Percentiles rank a stretch among this genome's conserved stretches.
phyloP scores from a whole-genome alignment of 2,797 vertebrate genomes.

The Loriculus beryllinus region DNA sequence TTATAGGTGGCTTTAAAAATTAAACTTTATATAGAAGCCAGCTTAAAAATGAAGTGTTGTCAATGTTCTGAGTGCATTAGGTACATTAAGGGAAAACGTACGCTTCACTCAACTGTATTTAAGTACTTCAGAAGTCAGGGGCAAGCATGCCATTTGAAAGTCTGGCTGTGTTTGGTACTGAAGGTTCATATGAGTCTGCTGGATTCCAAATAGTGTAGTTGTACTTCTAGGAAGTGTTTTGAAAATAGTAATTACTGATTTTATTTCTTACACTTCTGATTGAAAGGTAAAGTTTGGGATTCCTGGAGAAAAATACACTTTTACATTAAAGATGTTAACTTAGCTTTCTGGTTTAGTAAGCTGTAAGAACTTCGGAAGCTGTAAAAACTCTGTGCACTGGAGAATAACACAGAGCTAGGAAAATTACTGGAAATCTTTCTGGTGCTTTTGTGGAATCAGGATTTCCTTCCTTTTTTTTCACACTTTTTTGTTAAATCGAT shows the following conservation, averaged over 20 bases:
- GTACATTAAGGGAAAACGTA: conserved; percentile 19
- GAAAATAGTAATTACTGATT: neutral
- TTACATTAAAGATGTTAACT: neutral
- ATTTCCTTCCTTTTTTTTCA: neutral
- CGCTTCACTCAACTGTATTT: neutral
- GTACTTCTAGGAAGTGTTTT: neutral
- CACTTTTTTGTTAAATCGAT: neutral
- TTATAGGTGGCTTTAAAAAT: conserved; percentile 68
- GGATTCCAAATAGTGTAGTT: neutral
- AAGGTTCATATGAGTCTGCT: neutral
- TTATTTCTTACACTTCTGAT: neutral
- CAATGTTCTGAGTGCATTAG: conserved; percentile 42
- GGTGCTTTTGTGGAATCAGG: neutral
- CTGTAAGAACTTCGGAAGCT: neutral
- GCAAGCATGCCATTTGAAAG: neutral
- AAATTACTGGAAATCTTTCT: neutral
- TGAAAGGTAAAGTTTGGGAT: neutral
- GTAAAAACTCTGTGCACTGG: neutral
- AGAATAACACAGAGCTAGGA: neutral
- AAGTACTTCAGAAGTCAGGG: conserved; percentile 49
- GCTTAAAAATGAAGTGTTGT: conserved; percentile 54
- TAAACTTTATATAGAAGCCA: conserved; percentile 40
- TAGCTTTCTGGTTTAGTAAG: neutral
- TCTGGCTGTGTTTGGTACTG: neutral
- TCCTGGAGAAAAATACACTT: neutral